These are phyloP conservation scores for Homarus americanus DNA, from an alignment of 1,140 invertebrate genomes.

Conservation along the genomic window DNA sequence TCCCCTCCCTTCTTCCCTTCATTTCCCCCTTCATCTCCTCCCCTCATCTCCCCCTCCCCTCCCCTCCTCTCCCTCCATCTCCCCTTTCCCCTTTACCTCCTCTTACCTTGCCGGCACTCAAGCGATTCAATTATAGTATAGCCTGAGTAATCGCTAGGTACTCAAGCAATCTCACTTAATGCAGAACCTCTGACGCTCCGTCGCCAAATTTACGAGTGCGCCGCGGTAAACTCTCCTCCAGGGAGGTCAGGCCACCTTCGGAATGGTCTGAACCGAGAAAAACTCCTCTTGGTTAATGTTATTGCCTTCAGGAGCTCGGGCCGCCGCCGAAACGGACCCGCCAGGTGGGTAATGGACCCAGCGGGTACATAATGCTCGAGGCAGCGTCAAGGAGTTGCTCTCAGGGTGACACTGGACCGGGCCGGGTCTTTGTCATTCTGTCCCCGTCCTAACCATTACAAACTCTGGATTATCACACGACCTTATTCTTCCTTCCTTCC, in stretches of 20 bases:
- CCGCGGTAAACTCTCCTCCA: constrained; percentile 57
- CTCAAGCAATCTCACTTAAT: constrained; percentile 73
- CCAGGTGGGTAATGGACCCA: constrained; percentile 46
- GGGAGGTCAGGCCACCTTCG: constrained; percentile 56
- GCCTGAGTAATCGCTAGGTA: constrained; percentile 67
- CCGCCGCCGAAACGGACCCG: constrained; percentile 57
- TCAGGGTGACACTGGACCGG: constrained; percentile 57
- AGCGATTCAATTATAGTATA: constrained; percentile 68
- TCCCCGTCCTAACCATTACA: constrained; percentile 32
- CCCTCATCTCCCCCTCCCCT: not conserved
- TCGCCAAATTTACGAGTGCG: constrained; percentile 62
- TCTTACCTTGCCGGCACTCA: constrained; percentile 34
- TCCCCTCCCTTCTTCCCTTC: not conserved
- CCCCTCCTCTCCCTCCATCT: not conserved
- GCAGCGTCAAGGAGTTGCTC: constrained; percentile 52
- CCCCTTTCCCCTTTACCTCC: not conserved
- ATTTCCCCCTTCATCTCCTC: not conserved
- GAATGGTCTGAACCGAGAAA: constrained; percentile 65
- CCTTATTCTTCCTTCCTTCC: not conserved
- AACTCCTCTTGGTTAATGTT: constrained; percentile 69
- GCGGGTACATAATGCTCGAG: constrained; percentile 58
- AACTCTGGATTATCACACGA: constrained; percentile 19
- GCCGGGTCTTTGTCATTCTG: constrained; percentile 58
- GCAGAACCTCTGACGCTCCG: constrained; percentile 67
- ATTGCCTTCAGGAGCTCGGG: constrained; percentile 59